A percentile compares a stretch with the other conserved stretches of the same genome.
Conservation (phyloP, 2,888 invertebrate species). For the Colletes collaris region DNA sequence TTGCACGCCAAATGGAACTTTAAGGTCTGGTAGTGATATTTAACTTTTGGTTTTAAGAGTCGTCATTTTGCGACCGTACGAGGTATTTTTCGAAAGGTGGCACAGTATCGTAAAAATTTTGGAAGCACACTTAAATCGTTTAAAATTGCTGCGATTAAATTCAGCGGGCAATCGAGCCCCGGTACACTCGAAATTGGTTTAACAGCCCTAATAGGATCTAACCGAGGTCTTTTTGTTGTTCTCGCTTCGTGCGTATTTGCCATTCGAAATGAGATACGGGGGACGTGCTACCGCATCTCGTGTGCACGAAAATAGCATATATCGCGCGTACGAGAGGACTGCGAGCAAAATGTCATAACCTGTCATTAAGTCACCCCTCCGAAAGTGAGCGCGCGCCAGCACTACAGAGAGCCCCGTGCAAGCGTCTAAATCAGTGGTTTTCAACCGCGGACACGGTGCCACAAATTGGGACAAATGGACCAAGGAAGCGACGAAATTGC, state of each 20-base stretch:
- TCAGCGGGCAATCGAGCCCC: slow-evolving; percentile 15
- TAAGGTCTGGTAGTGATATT: no score
- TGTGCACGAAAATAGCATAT: slow-evolving; percentile 25
- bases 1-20: no score
- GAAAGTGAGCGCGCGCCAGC: slow-evolving; percentile 32
- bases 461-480: no score
- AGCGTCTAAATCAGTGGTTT: slow-evolving; percentile 75
- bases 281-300: slow-evolving; percentile 69
- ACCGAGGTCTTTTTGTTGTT: slow-evolving; percentile 27
- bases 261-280: slow-evolving; percentile 64
- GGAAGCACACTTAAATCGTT: no score
- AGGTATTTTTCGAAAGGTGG: no score
- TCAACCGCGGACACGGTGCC: no score
- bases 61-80: no score
- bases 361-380: slow-evolving; percentile 79
- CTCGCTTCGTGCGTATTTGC: slow-evolving; percentile 47
- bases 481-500: neutral
- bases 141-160: neutral
- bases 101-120: no score
- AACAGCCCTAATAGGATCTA: slow-evolving; percentile 55
- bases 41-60: no score
- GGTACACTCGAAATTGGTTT: slow-evolving; percentile 16
- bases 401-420: slow-evolving; percentile 44
- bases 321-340: slow-evolving; percentile 55
- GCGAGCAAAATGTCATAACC: slow-evolving; percentile 78